Percentiles rank a stretch among this genome's conserved stretches.
These are phyloP conservation scores for Drosophila antonietae DNA, from an alignment of 2,888 invertebrate genomes.

Conservation along the genomic window DNA sequence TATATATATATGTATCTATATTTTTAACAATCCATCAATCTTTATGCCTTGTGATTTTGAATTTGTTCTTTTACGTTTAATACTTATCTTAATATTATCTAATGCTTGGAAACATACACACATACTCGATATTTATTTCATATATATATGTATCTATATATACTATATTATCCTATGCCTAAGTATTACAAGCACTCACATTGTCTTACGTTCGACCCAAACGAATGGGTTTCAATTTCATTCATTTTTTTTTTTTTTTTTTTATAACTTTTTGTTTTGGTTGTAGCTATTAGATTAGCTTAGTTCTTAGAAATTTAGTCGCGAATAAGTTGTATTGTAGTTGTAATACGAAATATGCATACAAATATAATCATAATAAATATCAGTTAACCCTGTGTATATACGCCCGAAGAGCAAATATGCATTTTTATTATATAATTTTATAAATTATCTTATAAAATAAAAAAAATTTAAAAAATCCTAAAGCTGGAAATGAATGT, in stretches of 20 bases:
- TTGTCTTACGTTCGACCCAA: constrained; percentile 8
- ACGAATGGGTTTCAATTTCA: not conserved
- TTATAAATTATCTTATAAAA: no score
- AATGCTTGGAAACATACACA: constrained; percentile 13
- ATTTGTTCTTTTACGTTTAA: constrained; percentile 23
- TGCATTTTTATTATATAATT: not conserved
- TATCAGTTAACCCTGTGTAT: constrained; percentile 40
- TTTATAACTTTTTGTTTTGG: constrained; percentile 7
- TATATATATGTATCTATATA: not conserved
- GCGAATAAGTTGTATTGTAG: constrained; percentile 32
- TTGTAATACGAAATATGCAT: constrained; percentile 28
- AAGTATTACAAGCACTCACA: constrained; percentile 49
- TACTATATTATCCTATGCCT: constrained; percentile 16
- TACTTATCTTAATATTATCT: not conserved
- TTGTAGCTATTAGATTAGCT: constrained; percentile 24
- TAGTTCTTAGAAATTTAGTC: constrained; percentile 34
- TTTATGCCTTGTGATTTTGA: constrained; percentile 40
- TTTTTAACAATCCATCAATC: constrained; percentile 18
- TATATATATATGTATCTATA: not conserved
- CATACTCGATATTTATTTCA: constrained; percentile 51
- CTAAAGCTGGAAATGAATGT: no score
- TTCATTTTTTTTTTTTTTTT: not conserved
- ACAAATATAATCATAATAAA: constrained; percentile 32
- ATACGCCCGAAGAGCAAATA: constrained; percentile 9
- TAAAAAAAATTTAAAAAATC: no score